Evolutionary conservation across 2,113 vertebrate species (phyloP), one percentile per base, ranked within the genome.

Genomic region (Pseudois nayaur): DNA sequence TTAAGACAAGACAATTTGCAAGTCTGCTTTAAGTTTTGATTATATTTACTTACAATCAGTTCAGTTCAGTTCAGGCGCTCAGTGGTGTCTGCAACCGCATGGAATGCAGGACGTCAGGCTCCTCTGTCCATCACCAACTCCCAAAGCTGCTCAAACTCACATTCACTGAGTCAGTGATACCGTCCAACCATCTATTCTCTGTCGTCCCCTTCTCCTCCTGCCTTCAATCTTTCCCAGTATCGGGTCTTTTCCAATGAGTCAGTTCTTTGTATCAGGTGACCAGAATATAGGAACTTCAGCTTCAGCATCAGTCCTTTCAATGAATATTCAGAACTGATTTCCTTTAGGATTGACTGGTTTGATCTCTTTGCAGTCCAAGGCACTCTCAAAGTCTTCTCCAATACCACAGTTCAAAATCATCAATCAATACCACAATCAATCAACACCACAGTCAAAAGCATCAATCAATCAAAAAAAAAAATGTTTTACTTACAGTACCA

Each of bases 61-160:
- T 74, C 67, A 40, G 67, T 74, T 74, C n/a, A 74, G 10, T 74
- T 74, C 67, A 74, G n/a, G 21, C 0, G 0, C 10, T 74, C n/a
- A 40, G 10, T 40, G 10, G 5, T 40, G 21, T 23, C 21, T 40
- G 36, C 0, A 5, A 25, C n/a, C 10, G 0, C n/a, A 74, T 3
- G 19, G n/a, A 71, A 36, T 71, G n/a, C n/a, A 40, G 67, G 17
- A 71, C 2, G 10, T 23, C n/a, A 71, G n/a, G 19, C 67, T 25
- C 5, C 67, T 5, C 11, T 3, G n/a, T 74, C 67, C n/a, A 71
- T 71, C 67, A 23, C n/a, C 19, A 71, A 40, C n/a, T 40, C 19
- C n/a, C 10, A 23, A 36, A 71, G 19, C n/a, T 40, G 67, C 5
- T 40, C 67, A 71, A 40, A 71, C 67, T 71, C n/a, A 71, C 3